phyloP scores from a whole-genome alignment of 2,113 vertebrate species.

The Ailurus styani region DNA sequence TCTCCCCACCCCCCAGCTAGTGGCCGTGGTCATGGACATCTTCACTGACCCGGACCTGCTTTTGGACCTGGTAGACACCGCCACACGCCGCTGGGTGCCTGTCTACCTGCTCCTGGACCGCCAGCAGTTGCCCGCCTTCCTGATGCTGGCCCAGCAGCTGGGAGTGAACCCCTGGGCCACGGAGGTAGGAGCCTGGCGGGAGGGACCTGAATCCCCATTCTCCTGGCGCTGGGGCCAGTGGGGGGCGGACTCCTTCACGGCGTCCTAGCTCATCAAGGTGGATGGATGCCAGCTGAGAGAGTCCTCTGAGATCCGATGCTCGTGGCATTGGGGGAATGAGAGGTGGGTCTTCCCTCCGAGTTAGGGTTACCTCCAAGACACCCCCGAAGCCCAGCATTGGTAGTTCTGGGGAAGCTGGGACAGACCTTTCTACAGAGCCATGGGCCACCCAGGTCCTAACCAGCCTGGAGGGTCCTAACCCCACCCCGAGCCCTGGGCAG shows the following conservation, averaged over 20 bases:
- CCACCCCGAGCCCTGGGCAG: not conserved
- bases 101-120: constrained; percentile 90
- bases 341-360: not conserved
- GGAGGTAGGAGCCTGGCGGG: constrained; percentile 62
- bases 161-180: constrained; percentile 73
- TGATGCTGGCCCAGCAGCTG: constrained; percentile 69
- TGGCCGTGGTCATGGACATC: constrained; percentile 88
- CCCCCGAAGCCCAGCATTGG: not conserved
- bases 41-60: constrained; percentile 86
- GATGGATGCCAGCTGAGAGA: not conserved
- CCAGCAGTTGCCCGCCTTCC: constrained; percentile 70
- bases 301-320: not conserved
- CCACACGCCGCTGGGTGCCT: constrained; percentile 81
- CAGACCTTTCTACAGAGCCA: not conserved
- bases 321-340: fast-evolving
- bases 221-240: not conserved
- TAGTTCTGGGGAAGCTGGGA: not conserved
- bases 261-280: not conserved
- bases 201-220: too few relatives aligned
- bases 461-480: not conserved
- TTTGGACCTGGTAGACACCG: constrained; percentile 75
- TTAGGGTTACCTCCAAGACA: not conserved
- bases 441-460: not conserved
- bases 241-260: not conserved
- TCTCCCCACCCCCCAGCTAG: constrained; percentile 78